A percentile compares a stretch with the other conserved stretches of the same genome.
These are phyloP conservation scores for Etheostoma perlongum DNA, from an alignment of 2,797 vertebrate genomes.

Conservation along the genomic window DNA sequence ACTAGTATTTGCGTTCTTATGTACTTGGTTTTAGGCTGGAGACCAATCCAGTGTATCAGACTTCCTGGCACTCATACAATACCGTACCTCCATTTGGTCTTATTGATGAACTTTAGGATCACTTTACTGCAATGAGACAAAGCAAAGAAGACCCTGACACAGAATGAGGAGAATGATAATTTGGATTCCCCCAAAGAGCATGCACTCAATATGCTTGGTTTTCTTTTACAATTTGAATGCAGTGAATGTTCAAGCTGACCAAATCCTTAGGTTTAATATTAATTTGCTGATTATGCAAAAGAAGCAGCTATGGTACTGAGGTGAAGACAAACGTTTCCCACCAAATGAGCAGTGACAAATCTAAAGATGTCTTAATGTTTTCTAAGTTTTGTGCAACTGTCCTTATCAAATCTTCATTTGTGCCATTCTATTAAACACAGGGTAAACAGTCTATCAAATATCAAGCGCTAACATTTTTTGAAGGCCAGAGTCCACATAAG, in stretches of 20 bases:
- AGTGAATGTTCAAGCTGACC: constrained; percentile 61
- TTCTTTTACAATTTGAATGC: constrained; percentile 62
- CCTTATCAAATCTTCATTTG: not conserved
- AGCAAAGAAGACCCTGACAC: constrained; percentile 94
- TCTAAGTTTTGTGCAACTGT: not conserved
- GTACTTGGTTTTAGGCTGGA: constrained; percentile 76
- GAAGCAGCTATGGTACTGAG: constrained; percentile 44
- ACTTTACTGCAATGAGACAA: constrained; percentile 97
- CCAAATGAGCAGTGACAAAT: constrained; percentile 79
- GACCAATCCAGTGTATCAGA: constrained; percentile 78
- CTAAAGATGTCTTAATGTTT: constrained; percentile 39
- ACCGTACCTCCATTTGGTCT: constrained; percentile 90
- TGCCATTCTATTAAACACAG: not conserved
- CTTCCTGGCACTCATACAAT: constrained; percentile 86
- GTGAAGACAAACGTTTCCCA: constrained; percentile 67
- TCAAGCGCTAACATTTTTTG: too few species aligned
- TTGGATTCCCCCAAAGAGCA: constrained; percentile 86
- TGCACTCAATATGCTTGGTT: constrained; percentile 81
- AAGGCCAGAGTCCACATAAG: not conserved
- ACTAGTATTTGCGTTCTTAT: constrained; percentile 56
- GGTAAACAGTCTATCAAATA: not conserved
- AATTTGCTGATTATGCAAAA: constrained; percentile 59
- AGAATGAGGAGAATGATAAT: constrained; percentile 91
- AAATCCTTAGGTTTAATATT: constrained; percentile 58
- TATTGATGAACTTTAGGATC: constrained; percentile 96